Evolutionary conservation across 1,140 invertebrate genomes (phyloP).

Genomic region (Orius laevigatus): DNA sequence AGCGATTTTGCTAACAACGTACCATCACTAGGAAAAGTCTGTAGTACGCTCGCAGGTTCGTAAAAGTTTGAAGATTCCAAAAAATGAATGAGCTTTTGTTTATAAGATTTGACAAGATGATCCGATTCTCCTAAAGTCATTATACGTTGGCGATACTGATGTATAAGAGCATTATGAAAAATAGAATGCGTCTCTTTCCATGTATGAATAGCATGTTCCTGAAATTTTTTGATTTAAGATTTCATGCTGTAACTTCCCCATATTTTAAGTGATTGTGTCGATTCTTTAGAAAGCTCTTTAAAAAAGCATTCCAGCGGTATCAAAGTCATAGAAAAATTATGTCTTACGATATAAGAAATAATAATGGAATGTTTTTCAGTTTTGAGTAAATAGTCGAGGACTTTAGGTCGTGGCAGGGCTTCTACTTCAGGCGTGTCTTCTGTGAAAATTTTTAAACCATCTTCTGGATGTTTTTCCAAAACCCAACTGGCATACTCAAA

Average conservation of each 20-base stretch:
- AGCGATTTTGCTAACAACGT: slow-evolving; percentile 16
- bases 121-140: slow-evolving; percentile 39
- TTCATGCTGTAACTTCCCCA: no score
- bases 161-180: slow-evolving; percentile 82
- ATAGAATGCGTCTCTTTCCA: slow-evolving; percentile 75
- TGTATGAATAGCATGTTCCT: slow-evolving; percentile 77
- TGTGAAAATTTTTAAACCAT: slow-evolving; percentile 87
- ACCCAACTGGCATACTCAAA: slow-evolving; percentile 93
- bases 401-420: slow-evolving; percentile 66
- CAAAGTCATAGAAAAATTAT: no score
- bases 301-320: no score
- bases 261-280: no score
- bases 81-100: slow-evolving; percentile 68
- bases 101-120: slow-evolving; percentile 41
- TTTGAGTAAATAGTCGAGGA: slow-evolving; percentile 74
- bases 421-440: slow-evolving; percentile 83
- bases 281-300: no score
- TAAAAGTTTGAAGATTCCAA: slow-evolving; percentile 70
- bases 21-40: slow-evolving; percentile 73
- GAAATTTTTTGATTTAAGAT: no score
- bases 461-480: slow-evolving; percentile 64
- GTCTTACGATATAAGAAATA: slow-evolving; percentile 65
- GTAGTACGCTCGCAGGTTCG: slow-evolving; percentile 69
- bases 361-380: slow-evolving; percentile 57
- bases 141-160: slow-evolving; percentile 61